Evolutionary conservation across 2,797 vertebrate genomes (phyloP).

Genomic region (Vipera ursinii): DNA sequence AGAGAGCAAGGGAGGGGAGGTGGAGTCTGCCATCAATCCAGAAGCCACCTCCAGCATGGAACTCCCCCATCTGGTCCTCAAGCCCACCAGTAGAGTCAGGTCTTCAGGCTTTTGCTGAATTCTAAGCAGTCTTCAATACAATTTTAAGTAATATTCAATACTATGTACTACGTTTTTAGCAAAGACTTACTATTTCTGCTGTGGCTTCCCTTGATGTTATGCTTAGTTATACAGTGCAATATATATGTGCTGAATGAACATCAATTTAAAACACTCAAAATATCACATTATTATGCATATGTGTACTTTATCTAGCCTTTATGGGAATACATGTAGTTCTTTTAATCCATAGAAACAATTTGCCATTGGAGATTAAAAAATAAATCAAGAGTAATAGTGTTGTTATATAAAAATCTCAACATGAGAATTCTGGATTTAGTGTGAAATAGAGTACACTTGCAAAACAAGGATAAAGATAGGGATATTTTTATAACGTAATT

Average conservation of each 20-base stretch:
- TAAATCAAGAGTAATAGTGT: background rate
- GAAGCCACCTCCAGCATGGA: too few species aligned
- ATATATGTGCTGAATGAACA: background rate
- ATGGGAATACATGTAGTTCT: background rate
- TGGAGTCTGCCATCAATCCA: too few species aligned
- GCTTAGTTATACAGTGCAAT: background rate
- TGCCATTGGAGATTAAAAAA: background rate
- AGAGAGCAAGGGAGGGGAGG: too few species aligned
- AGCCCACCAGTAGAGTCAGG: too few species aligned
- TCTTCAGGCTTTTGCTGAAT: too few species aligned
- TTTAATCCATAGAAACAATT: background rate
- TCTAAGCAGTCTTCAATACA: background rate
- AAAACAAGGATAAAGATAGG: background rate
- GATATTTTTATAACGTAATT: background rate
- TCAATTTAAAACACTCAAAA: background rate
- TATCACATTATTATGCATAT: background rate
- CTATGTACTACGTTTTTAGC: background rate
- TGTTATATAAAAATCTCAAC: background rate
- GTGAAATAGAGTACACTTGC: background rate
- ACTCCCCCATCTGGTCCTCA: too few species aligned
- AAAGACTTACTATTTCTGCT: background rate
- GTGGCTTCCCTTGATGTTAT: background rate
- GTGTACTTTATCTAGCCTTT: background rate
- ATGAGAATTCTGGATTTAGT: background rate
- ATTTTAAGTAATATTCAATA: background rate